Evolutionary conservation across 2,797 vertebrate species (phyloP).

Genomic region (Sebastes aleutianus): DNA sequence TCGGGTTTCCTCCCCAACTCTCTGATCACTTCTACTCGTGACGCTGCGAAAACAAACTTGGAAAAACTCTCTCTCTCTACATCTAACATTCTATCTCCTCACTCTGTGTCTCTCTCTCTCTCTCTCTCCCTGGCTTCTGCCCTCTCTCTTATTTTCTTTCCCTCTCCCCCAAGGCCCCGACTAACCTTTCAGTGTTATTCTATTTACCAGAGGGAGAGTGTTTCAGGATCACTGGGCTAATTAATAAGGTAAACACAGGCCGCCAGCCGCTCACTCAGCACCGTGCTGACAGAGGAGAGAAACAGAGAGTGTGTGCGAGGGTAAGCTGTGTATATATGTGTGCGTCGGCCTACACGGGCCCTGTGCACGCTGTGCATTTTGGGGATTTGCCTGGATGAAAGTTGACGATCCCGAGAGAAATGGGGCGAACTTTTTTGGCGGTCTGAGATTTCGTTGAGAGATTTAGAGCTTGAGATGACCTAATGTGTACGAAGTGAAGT

Average conservation of each 20-base stretch:
- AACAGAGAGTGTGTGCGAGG: conserved; percentile 6
- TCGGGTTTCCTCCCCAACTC: conserved; percentile 33
- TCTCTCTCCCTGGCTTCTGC: not conserved
- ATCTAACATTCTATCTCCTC: no score
- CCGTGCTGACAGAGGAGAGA: conserved; percentile 54
- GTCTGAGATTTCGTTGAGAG: not conserved
- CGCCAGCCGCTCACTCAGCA: conserved; percentile 61
- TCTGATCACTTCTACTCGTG: conserved; percentile 33
- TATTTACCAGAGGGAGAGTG: conserved; percentile 69
- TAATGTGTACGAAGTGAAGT: not conserved
- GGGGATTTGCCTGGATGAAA: not conserved
- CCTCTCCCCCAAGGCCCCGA: conserved; percentile 13
- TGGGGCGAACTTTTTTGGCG: not conserved
- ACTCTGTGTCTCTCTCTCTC: not conserved
- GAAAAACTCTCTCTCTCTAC: not conserved
- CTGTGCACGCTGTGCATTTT: not conserved
- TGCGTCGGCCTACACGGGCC: not conserved
- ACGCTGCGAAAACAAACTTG: conserved; percentile 23
- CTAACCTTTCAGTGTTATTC: conserved; percentile 69
- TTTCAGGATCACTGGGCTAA: conserved; percentile 79
- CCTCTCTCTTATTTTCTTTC: conserved; percentile 25
- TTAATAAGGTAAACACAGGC: conserved; percentile 76
- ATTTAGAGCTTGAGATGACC: not conserved
- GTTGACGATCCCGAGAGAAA: not conserved
- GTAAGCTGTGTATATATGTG: not conserved